phyloP scores from a whole-genome alignment of 2,113 vertebrate species.

The Onychostoma macrolepis region DNA sequence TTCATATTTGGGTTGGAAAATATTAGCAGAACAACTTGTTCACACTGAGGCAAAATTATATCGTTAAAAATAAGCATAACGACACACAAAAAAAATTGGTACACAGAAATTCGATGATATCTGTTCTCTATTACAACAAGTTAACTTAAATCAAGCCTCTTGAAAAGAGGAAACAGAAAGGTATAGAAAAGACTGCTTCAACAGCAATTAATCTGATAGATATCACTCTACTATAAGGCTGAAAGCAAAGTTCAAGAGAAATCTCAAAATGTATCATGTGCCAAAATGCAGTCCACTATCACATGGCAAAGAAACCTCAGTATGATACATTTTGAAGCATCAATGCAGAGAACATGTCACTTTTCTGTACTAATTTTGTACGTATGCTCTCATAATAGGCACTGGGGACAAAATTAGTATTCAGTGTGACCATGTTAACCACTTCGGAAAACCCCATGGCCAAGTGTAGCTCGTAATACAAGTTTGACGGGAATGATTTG shows the following conservation, averaged over 20 bases:
- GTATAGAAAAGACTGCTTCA: constrained; percentile 52
- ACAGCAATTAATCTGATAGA: constrained; percentile 71
- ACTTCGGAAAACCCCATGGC: constrained; percentile 87
- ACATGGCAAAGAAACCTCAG: constrained; percentile 61
- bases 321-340: constrained; percentile 92
- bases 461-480: constrained; percentile 71
- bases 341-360: constrained; percentile 84
- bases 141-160: constrained; percentile 82
- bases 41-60: constrained; percentile 68
- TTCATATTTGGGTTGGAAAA: constrained; percentile 69
- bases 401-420: constrained; percentile 83
- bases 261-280: constrained; percentile 81
- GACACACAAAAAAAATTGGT: constrained; percentile 71
- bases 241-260: constrained; percentile 72
- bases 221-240: constrained; percentile 75
- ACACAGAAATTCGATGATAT: constrained; percentile 99
- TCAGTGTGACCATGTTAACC: constrained; percentile 83
- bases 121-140: constrained; percentile 91
- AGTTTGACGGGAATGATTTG: constrained; percentile 37
- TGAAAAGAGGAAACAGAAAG: constrained; percentile 64
- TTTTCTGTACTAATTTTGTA: constrained; percentile 83
- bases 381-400: constrained; percentile 63
- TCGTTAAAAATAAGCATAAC: constrained; percentile 54
- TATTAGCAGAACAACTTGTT: constrained; percentile 70
- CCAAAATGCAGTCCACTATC: constrained; percentile 64